These are phyloP conservation scores for Entomyzon cyanotis DNA, from an alignment of 2,113 vertebrate species.

Conservation along the genomic window DNA sequence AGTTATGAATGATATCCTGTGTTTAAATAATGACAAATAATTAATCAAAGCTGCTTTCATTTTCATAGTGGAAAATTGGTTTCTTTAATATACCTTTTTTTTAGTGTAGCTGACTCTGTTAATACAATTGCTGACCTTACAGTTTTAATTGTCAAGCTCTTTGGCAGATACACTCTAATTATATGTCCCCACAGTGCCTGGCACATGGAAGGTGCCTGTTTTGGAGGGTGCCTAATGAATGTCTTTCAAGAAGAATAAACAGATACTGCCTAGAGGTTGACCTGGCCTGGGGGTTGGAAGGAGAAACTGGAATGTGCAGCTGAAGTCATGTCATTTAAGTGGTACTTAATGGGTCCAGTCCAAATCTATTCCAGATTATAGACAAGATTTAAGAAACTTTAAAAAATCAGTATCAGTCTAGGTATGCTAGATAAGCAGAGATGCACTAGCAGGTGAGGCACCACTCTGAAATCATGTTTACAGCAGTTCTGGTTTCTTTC, in stretches of 20 bases:
- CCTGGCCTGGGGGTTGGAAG: background rate
- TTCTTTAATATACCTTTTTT: background rate
- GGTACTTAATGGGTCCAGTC: background rate
- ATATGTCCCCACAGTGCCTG: background rate
- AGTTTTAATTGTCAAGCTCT: background rate
- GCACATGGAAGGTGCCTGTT: background rate
- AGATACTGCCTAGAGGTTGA: background rate
- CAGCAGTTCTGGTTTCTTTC: background rate
- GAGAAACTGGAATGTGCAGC: background rate
- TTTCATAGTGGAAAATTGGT: background rate
- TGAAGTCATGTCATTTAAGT: background rate
- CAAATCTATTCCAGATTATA: background rate
- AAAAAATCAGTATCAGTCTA: background rate
- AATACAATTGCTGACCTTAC: background rate
- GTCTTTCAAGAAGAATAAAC: background rate
- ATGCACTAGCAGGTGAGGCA: background rate
- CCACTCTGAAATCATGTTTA: background rate
- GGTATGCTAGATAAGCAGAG: background rate
- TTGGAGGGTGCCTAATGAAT: background rate
- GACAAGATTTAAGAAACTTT: background rate
- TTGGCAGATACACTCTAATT: background rate
- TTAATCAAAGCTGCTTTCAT: background rate
- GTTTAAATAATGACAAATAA: background rate
- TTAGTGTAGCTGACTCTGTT: background rate
- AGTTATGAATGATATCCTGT: background rate